phyloP scores from a whole-genome alignment of 1,140 invertebrate species.

The Periplaneta americana region DNA sequence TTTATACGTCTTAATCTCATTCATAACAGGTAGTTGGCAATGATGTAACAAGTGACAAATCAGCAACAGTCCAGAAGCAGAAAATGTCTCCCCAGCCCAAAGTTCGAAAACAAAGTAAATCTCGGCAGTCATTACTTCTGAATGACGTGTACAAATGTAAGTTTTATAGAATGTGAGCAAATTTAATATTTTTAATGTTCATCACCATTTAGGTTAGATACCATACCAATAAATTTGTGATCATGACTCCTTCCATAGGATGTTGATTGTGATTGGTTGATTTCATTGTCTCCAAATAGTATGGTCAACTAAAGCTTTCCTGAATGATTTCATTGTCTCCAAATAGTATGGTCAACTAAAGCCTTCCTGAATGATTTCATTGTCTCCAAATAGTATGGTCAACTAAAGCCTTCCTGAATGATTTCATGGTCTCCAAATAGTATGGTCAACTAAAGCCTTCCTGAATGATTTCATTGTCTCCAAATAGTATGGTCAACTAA shows the following conservation, averaged over 20 bases:
- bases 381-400: too few relatives aligned
- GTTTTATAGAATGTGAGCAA: background rate
- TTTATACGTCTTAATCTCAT: background rate
- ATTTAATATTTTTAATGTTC: background rate
- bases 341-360: too few relatives aligned
- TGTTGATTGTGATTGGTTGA: background rate
- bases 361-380: too few relatives aligned
- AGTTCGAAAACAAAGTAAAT: background rate
- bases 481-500: too few relatives aligned
- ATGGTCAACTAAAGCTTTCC: background rate
- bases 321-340: too few relatives aligned
- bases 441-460: too few relatives aligned
- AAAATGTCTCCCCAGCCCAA: background rate
- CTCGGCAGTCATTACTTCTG: background rate
- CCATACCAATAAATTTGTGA: too few relatives aligned
- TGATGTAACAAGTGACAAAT: background rate
- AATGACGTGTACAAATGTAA: background rate
- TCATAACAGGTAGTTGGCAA: background rate
- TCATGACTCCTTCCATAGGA: too few relatives aligned
- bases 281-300: background rate
- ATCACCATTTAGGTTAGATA: too few relatives aligned
- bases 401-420: too few relatives aligned
- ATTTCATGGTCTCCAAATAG: too few relatives aligned
- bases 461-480: too few relatives aligned
- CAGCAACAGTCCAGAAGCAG: background rate